A percentile compares a stretch with the other conserved stretches of the same genome.
Evolutionary conservation across 2,888 invertebrate species (phyloP).

Genomic region (Xestoiulus laeticollis): DNA sequence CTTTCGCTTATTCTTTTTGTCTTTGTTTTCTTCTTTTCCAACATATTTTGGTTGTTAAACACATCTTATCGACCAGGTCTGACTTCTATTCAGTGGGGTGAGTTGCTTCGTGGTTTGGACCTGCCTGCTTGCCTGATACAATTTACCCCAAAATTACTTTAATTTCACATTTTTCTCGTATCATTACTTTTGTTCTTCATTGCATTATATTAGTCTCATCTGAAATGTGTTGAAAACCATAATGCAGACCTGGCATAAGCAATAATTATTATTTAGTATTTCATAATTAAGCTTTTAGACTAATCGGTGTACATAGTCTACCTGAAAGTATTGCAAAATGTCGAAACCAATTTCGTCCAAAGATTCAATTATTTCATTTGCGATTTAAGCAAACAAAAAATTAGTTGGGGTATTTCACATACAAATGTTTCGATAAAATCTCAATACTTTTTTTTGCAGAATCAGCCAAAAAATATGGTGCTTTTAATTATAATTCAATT

Average conservation of each 20-base stretch:
- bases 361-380: no score
- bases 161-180: not conserved
- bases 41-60: constrained; percentile 30
- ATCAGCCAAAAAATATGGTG: no score
- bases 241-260: not conserved
- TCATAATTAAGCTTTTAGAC: no score
- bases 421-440: no score
- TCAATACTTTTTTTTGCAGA: no score
- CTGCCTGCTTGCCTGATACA: constrained; percentile 29
- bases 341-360: no score
- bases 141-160: not conserved
- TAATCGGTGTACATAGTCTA: no score
- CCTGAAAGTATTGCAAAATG: no score
- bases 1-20: constrained; percentile 44
- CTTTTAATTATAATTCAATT: no score
- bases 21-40: constrained; percentile 45
- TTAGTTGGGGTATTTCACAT: no score
- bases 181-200: not conserved
- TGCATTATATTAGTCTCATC: not conserved
- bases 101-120: constrained; percentile 46
- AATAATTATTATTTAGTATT: not conserved
- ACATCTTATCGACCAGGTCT: constrained; percentile 47
- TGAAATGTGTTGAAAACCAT: not conserved
- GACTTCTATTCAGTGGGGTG: constrained; percentile 51
- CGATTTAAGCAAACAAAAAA: no score